Percentiles rank a stretch among this genome's conserved stretches.
These are phyloP conservation scores for Agrochola litura DNA, from an alignment of 2,888 invertebrate species.

Conservation along the genomic window DNA sequence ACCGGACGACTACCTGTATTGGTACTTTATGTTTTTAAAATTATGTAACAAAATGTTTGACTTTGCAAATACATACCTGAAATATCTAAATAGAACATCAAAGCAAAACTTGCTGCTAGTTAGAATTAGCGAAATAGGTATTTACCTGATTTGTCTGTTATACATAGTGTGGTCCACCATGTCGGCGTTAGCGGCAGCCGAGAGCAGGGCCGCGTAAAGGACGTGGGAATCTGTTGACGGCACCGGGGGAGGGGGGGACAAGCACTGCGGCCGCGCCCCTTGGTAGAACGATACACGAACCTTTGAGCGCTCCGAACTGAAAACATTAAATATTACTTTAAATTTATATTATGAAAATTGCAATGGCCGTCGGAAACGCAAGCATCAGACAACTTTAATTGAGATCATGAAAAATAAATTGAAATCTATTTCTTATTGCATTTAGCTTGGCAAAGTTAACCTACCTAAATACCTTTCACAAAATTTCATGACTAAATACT, in stretches of 20 bases:
- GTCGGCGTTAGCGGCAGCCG: constrained; percentile 85
- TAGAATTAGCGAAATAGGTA: neutral
- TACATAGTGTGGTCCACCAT: constrained; percentile 89
- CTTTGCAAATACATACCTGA: neutral
- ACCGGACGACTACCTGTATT: neutral
- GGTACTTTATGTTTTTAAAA: neutral
- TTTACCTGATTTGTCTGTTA: constrained; percentile 93
- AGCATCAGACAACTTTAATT: constrained; percentile 30
- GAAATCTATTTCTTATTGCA: constrained; percentile 19
- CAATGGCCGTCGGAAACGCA: constrained; percentile 42
- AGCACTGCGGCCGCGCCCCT: constrained; percentile 94
- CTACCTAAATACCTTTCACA: constrained; percentile 18
- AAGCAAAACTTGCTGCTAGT: neutral
- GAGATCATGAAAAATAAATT: constrained; percentile 26
- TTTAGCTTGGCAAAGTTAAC: constrained; percentile 3
- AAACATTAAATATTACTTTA: constrained; percentile 63
- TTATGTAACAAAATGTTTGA: neutral
- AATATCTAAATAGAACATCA: neutral
- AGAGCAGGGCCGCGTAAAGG: constrained; percentile 84
- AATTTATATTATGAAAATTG: constrained; percentile 16
- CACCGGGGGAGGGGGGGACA: constrained; percentile 91
- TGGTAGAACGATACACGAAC: constrained; percentile 96
- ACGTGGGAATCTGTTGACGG: constrained; percentile 85
- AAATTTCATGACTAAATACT: constrained; percentile 3
- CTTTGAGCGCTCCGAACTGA: constrained; percentile 94